Evolutionary conservation across 1,140 invertebrate genomes (phyloP).

Genomic region (Adoxophyes honmai): DNA sequence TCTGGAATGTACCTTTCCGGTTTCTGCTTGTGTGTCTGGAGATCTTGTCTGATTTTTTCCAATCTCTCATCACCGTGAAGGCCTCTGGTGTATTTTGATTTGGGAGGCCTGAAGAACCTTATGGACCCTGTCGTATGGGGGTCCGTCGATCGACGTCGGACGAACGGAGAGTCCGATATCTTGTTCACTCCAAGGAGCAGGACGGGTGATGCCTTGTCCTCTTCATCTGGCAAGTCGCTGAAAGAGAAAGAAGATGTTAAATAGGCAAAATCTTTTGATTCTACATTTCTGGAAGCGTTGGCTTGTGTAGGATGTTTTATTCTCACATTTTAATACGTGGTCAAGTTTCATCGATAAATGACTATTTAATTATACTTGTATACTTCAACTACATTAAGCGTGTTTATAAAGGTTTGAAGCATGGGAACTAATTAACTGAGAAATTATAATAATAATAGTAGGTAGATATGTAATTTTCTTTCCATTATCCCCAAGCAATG

Average conservation of each 20-base stretch:
- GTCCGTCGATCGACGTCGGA: conserved; percentile 53
- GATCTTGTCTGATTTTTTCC: conserved; percentile 67
- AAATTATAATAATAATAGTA: too few relatives aligned
- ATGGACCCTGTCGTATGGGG: conserved; percentile 57
- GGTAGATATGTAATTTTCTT: too few relatives aligned
- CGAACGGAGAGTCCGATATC: conserved; percentile 64
- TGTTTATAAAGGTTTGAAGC: too few relatives aligned
- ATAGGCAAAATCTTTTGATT: too few relatives aligned
- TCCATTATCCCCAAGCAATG: too few relatives aligned
- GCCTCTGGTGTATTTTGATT: conserved; percentile 66
- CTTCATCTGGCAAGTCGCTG: conserved; percentile 70
- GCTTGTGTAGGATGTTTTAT: too few relatives aligned
- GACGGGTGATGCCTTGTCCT: conserved; percentile 69
- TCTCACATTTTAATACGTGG: too few relatives aligned
- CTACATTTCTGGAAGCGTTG: too few relatives aligned
- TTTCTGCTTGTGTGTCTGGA: conserved; percentile 64
- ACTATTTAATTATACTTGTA: too few relatives aligned
- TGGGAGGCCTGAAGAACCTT: conserved; percentile 63
- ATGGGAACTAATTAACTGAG: too few relatives aligned
- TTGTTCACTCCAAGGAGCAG: conserved; percentile 68
- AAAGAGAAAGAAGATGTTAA: conserved; percentile 29
- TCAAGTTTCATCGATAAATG: too few relatives aligned
- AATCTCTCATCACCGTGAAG: conserved; percentile 64
- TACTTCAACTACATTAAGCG: too few relatives aligned
- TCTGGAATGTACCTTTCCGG: conserved; percentile 65